Percentiles rank a stretch among this genome's conserved stretches.
Conservation (phyloP, 1,140 invertebrate species). For the Cecropterus lyciades region DNA sequence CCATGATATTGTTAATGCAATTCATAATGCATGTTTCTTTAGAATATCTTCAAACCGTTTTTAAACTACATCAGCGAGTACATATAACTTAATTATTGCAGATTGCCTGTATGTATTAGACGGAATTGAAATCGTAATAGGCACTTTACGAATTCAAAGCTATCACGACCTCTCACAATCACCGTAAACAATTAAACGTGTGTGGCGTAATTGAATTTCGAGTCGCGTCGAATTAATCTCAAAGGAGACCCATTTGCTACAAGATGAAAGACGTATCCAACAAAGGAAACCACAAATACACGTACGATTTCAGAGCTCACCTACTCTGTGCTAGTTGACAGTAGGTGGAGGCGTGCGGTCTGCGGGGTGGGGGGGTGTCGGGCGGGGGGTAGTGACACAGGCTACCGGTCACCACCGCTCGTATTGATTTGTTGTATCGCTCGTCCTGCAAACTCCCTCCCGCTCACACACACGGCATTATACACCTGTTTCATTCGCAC, state of each 20-base stretch:
- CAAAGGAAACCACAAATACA: conserved; percentile 30
- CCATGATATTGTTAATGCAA: too few species aligned
- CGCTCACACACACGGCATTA: conserved; percentile 59
- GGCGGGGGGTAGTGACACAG: conserved; percentile 75
- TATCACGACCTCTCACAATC: conserved; percentile 7
- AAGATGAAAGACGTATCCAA: conserved; percentile 28
- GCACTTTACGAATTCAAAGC: background rate
- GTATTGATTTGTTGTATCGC: conserved; percentile 84
- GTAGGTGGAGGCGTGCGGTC: conserved; percentile 78
- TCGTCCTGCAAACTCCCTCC: conserved; percentile 78
- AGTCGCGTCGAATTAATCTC: conserved; percentile 32
- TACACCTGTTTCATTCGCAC: conserved; percentile 65
- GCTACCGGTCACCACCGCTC: conserved; percentile 83
- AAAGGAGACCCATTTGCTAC: conserved; percentile 28
- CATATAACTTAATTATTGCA: too few species aligned
- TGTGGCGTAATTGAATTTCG: conserved; percentile 28
- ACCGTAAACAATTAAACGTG: conserved; percentile 23
- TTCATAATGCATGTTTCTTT: too few species aligned
- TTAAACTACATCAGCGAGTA: too few species aligned
- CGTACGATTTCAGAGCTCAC: conserved; percentile 48
- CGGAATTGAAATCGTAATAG: conserved; percentile 10
- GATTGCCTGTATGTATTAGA: background rate
- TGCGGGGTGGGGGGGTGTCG: conserved; percentile 45
- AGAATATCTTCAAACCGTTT: too few species aligned
- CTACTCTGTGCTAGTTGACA: conserved; percentile 78